phyloP scores from a whole-genome alignment of 2,113 vertebrate genomes.

The Rhinolophus sinicus region DNA sequence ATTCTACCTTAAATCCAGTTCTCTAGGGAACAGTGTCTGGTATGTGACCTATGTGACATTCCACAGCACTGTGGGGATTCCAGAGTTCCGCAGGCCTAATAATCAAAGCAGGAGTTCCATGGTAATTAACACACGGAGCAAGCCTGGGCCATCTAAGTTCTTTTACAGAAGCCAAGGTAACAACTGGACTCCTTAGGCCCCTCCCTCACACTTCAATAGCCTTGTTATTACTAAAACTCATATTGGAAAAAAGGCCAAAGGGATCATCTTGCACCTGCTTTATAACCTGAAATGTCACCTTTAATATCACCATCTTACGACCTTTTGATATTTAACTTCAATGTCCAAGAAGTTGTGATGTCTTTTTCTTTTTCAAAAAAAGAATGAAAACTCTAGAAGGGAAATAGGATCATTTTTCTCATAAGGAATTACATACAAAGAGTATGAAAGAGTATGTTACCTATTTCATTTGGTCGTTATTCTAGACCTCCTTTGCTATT shows the following conservation, averaged over 20 bases:
- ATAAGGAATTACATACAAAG: not conserved
- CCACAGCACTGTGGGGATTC: not conserved
- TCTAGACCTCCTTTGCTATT: not conserved
- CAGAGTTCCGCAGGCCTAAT: not conserved
- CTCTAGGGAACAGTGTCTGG: not conserved
- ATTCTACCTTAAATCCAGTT: not conserved
- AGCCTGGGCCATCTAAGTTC: not conserved
- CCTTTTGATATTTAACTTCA: constrained; percentile 15
- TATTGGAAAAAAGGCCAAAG: not conserved
- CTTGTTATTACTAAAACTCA: not conserved
- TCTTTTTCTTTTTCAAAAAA: not conserved
- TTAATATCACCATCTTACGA: not conserved
- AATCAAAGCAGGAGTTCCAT: not conserved
- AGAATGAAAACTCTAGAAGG: not conserved
- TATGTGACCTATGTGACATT: not conserved
- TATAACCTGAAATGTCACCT: not conserved
- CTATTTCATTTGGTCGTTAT: not conserved
- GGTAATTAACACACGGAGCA: not conserved
- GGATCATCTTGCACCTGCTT: not conserved
- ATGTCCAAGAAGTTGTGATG: not conserved
- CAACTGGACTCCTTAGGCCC: not conserved
- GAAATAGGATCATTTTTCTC: not conserved
- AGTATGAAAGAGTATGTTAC: not conserved
- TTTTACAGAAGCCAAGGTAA: not conserved
- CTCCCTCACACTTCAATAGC: not conserved